Evolutionary conservation across 92 coral and sea anemone species (phyloP).

Genomic region (Paramuricea clavata): DNA sequence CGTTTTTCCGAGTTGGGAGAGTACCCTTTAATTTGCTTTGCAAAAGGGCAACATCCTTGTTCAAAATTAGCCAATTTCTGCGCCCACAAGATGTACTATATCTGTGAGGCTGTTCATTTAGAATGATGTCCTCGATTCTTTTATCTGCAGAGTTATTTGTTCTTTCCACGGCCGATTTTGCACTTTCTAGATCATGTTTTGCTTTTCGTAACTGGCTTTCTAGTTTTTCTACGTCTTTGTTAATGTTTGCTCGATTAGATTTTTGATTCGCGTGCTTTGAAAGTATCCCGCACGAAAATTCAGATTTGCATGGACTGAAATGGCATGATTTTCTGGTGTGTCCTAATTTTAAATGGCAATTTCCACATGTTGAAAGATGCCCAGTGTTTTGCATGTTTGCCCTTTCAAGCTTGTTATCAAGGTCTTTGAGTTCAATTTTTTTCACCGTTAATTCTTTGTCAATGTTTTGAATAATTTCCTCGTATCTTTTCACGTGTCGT

Average conservation of each 20-base stretch:
- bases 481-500: slow-evolving; percentile 41
- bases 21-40: slow-evolving; percentile 2
- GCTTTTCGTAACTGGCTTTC: slow-evolving; percentile 48
- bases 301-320: slow-evolving; percentile 61
- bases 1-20: not conserved
- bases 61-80: slow-evolving; percentile 1
- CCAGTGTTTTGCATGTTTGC: slow-evolving; percentile 58
- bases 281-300: slow-evolving; percentile 57
- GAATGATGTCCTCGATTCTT: slow-evolving; percentile 51
- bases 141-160: slow-evolving; percentile 39
- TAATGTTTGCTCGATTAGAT: slow-evolving; percentile 35
- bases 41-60: slow-evolving; percentile 14
- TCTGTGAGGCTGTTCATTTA: slow-evolving; percentile 57
- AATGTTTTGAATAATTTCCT: slow-evolving; percentile 14
- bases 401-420: slow-evolving; percentile 26
- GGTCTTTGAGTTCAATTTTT: slow-evolving; percentile 28
- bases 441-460: not conserved
- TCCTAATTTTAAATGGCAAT: slow-evolving; percentile 65
- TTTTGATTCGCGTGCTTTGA: slow-evolving; percentile 55
- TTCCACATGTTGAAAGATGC: slow-evolving; percentile 47
- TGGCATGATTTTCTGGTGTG: slow-evolving; percentile 58
- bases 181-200: slow-evolving; percentile 48
- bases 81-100: slow-evolving; percentile 9
- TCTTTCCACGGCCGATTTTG: slow-evolving; percentile 53
- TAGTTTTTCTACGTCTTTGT: slow-evolving; percentile 41